A percentile compares a stretch with the other conserved stretches of the same genome.
Conservation (phyloP, 2,797 vertebrate genomes). For the Falco peregrinus region DNA sequence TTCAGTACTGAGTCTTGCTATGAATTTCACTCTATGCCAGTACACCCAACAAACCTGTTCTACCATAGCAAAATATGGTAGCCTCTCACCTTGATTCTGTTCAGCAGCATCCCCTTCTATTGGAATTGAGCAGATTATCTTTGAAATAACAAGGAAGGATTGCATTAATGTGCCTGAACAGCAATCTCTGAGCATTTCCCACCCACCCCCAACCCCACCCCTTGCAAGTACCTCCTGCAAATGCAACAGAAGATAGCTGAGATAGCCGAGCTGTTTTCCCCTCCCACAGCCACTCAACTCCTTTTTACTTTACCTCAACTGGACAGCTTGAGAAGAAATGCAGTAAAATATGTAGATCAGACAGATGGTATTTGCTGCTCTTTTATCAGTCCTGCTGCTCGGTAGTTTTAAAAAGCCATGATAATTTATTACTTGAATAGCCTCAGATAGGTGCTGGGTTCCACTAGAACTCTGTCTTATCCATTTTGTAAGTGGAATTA, state of each 20-base stretch:
- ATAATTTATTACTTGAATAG: background rate
- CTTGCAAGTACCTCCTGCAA: background rate
- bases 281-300: background rate
- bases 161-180: background rate
- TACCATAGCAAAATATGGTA: background rate
- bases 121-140: background rate
- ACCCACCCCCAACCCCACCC: too few relatives aligned
- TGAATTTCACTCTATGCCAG: background rate
- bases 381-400: conserved; percentile 39
- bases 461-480: background rate
- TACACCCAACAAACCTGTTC: background rate
- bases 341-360: conserved; percentile 7
- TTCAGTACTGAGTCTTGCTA: background rate
- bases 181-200: background rate
- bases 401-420: background rate
- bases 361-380: conserved; percentile 47
- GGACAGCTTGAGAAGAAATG: conserved; percentile 8
- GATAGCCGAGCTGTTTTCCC: background rate
- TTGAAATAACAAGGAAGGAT: background rate
- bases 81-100: background rate
- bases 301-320: background rate
- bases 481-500: background rate
- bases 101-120: background rate
- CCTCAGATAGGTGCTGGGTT: background rate
- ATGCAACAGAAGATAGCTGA: background rate